These are phyloP conservation scores for Nasonia vitripennis DNA, from an alignment of 1,140 invertebrate species.

Conservation along the genomic window DNA sequence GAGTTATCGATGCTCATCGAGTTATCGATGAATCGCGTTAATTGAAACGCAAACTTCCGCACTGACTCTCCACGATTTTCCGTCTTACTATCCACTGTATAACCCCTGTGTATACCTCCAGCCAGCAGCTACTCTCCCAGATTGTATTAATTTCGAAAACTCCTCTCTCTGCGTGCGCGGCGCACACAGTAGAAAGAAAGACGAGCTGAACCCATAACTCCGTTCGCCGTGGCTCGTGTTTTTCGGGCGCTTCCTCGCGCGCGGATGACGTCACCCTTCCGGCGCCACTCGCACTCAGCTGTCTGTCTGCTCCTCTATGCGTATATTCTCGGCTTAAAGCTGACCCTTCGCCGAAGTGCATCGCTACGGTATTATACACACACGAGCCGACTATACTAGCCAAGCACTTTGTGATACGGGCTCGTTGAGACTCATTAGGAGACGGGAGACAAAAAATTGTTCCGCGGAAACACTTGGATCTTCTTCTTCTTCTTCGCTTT, in stretches of 20 bases:
- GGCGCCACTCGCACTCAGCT: constrained; percentile 39
- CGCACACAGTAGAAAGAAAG: too few relatives aligned
- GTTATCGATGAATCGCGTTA: neutral
- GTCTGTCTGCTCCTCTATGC: neutral
- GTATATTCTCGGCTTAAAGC: neutral
- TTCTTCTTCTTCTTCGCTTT: neutral
- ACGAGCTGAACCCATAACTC: neutral
- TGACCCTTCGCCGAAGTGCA: constrained; percentile 2
- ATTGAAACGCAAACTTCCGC: too few relatives aligned
- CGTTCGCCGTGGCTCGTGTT: neutral
- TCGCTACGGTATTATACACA: neutral
- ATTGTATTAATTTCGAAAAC: neutral
- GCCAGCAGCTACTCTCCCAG: neutral
- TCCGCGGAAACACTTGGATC: neutral
- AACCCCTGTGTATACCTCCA: too few relatives aligned
- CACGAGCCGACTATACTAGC: neutral
- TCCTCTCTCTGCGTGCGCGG: neutral
- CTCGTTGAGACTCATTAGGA: neutral
- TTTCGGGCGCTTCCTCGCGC: constrained; percentile 12
- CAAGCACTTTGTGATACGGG: neutral
- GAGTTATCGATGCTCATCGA: neutral
- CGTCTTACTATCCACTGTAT: too few relatives aligned
- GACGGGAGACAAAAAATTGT: neutral
- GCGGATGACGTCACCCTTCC: constrained; percentile 44
- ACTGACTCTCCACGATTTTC: too few relatives aligned